Conservation (phyloP, 2,113 vertebrate genomes). For the Chaetops frenatus region DNA sequence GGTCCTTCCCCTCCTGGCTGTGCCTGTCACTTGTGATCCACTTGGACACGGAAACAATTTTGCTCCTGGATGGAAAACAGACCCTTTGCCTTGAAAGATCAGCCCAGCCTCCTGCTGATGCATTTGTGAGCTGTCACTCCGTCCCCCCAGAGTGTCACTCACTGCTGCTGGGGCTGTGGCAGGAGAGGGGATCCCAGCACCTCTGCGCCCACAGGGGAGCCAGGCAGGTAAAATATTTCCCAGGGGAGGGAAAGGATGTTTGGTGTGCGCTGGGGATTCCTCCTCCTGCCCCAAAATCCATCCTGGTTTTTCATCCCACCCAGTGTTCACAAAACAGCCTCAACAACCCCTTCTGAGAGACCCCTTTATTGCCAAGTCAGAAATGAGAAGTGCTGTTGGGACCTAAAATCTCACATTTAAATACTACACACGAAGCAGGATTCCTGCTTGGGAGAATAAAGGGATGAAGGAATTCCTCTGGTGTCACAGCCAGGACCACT, state of each 20-base stretch:
- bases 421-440: rapidly evolving
- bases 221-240: neutral
- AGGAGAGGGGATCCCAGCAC: too few species aligned
- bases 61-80: neutral
- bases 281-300: neutral
- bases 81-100: neutral
- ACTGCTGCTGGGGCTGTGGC: neutral
- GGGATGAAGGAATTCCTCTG: neutral
- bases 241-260: neutral
- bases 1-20: neutral
- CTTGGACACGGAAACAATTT: neutral
- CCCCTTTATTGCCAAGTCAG: neutral
- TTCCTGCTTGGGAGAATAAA: neutral
- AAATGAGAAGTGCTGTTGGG: neutral
- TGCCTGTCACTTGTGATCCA: neutral
- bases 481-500: neutral
- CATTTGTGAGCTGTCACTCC: neutral
- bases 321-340: neutral
- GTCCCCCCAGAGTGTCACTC: neutral
- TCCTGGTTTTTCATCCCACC: neutral
- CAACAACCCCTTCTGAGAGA: neutral
- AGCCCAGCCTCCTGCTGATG: neutral
- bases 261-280: neutral
- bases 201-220: too few species aligned
- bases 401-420: neutral